Conservation (phyloP, 1,140 invertebrate species). For the Periplaneta americana region DNA sequence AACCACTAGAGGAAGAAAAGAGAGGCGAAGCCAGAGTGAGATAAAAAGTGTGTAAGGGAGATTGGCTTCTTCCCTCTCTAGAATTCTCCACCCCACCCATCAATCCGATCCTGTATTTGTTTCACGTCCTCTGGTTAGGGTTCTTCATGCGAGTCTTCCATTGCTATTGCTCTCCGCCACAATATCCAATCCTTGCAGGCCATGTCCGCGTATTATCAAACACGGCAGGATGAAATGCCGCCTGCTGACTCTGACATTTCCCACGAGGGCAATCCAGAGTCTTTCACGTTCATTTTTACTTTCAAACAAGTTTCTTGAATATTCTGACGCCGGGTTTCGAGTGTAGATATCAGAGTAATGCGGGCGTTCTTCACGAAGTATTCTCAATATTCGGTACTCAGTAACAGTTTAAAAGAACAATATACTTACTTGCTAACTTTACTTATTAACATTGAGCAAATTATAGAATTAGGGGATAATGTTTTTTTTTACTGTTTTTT, state of each 20-base stretch:
- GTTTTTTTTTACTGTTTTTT: too few relatives aligned
- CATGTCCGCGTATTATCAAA: background rate
- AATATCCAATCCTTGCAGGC: background rate
- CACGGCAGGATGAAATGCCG: background rate
- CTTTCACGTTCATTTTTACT: background rate
- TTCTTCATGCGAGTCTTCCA: background rate
- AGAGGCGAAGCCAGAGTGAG: background rate
- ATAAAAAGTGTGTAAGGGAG: background rate
- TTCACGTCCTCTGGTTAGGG: background rate
- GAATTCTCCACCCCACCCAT: background rate
- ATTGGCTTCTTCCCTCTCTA: background rate
- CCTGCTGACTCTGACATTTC: background rate
- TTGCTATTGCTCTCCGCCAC: too few relatives aligned
- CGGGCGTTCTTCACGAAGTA: too few relatives aligned
- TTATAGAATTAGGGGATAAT: too few relatives aligned
- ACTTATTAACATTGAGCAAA: too few relatives aligned
- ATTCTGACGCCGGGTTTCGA: background rate
- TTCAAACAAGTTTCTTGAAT: background rate
- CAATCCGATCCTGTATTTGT: background rate
- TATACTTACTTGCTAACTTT: too few relatives aligned
- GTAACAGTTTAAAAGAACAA: too few relatives aligned
- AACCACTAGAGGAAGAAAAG: background rate
- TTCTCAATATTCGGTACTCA: too few relatives aligned
- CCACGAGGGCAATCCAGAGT: background rate
- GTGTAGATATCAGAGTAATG: too few relatives aligned